Conservation (phyloP, 2,888 invertebrate species). For the Nineta flava region DNA sequence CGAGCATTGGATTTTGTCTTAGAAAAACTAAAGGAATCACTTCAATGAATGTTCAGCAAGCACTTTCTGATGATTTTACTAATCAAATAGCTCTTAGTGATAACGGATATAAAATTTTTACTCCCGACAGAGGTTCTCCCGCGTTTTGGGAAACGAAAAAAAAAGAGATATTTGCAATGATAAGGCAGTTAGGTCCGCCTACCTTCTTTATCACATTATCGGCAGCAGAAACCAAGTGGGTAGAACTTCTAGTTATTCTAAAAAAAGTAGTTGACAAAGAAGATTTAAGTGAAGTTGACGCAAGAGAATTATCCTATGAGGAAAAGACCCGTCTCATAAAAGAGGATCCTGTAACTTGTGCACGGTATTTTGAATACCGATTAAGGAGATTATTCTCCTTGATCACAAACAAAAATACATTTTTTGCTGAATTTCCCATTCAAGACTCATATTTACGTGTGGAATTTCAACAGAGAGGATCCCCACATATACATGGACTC, state of each 20-base stretch:
- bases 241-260: conserved; percentile 10
- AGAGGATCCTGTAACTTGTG: conserved; percentile 16
- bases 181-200: conserved; percentile 10
- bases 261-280: conserved; percentile 3
- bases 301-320: conserved; percentile 6
- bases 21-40: neutral
- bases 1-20: neutral
- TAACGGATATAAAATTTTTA: neutral
- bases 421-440: conserved; percentile 11
- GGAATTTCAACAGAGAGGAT: conserved; percentile 18
- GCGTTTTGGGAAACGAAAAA: neutral
- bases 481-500: conserved; percentile 17
- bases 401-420: conserved; percentile 10
- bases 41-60: neutral
- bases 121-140: neutral
- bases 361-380: conserved; percentile 6
- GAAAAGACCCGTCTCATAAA: conserved; percentile 13
- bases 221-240: conserved; percentile 12
- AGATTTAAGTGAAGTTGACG: conserved; percentile 10
- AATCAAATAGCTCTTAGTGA: neutral
- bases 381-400: neutral
- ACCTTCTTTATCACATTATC: conserved; percentile 12
- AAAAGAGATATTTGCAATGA: conserved; percentile 8
- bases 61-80: neutral
- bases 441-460: conserved; percentile 14